A percentile compares a stretch with the other conserved stretches of the same genome.
Conservation (phyloP, 2,113 vertebrate species). For the Gavia stellata region DNA sequence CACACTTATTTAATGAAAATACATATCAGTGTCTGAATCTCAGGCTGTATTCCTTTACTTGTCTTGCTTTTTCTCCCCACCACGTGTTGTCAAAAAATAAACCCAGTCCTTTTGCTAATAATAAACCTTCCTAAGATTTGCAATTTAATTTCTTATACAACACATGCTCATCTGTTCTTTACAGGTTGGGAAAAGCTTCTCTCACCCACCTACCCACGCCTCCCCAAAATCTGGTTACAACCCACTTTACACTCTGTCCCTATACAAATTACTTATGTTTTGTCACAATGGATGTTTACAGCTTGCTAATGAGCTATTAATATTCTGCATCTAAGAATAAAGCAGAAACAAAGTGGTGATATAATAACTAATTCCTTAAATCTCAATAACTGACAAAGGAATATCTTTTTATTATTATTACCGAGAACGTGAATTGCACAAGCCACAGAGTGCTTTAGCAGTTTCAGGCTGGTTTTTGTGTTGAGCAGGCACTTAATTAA, state of each 20-base stretch:
- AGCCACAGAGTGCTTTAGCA: too few relatives aligned
- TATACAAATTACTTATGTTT: not conserved
- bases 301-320: not conserved
- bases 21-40: not conserved
- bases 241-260: not conserved
- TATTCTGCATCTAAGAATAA: not conserved
- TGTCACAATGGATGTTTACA: not conserved
- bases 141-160: not conserved
- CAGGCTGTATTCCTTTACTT: not conserved
- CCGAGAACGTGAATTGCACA: not conserved
- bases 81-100: not conserved
- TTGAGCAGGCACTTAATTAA: not conserved
- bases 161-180: not conserved
- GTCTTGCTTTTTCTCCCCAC: not conserved
- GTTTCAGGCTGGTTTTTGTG: not conserved
- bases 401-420: not conserved
- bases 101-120: conserved; percentile 3
- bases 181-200: not conserved
- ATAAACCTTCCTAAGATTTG: not conserved
- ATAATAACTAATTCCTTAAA: not conserved
- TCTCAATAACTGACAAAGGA: not conserved
- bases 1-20: not conserved
- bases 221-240: conserved; percentile 25
- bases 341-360: not conserved
- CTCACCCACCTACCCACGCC: not conserved